A percentile compares a stretch with the other conserved stretches of the same genome.
These are phyloP conservation scores for Aphaenogaster ashmeadi DNA, from an alignment of 1,140 invertebrate genomes.

Conservation along the genomic window DNA sequence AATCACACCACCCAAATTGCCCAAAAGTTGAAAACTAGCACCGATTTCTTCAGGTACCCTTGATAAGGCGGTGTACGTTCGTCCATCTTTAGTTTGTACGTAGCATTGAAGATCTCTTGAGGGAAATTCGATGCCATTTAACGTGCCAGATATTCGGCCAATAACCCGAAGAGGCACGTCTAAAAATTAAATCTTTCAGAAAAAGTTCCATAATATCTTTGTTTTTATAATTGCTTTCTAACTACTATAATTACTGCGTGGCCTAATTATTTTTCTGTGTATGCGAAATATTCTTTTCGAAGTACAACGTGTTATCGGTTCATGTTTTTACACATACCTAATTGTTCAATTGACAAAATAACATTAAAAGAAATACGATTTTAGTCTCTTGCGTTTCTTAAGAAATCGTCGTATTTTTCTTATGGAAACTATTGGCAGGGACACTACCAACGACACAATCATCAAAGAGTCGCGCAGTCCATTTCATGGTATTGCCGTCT, in stretches of 20 bases:
- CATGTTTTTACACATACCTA: too few species aligned
- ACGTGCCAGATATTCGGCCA: conserved; percentile 93
- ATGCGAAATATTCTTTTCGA: background rate
- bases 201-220: background rate
- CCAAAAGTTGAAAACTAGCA: conserved; percentile 92
- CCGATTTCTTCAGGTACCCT: conserved; percentile 92
- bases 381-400: background rate
- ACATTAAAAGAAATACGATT: background rate
- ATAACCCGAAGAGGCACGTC: conserved; percentile 94
- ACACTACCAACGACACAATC: background rate
- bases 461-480: conserved; percentile 57
- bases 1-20: conserved; percentile 93
- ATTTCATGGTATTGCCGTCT: conserved; percentile 25
- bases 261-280: background rate
- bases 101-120: conserved; percentile 97
- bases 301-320: background rate
- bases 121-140: conserved; percentile 92
- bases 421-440: conserved; percentile 23
- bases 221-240: background rate
- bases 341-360: conserved; percentile 9
- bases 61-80: conserved; percentile 96
- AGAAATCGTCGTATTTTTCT: conserved; percentile 4
- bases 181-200: conserved; percentile 80
- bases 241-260: background rate
- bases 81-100: conserved; percentile 95